Evolutionary conservation across 1,140 invertebrate species (phyloP), one percentile per base, ranked within the genome.

Genomic region (Euglossa dilemma): DNA sequence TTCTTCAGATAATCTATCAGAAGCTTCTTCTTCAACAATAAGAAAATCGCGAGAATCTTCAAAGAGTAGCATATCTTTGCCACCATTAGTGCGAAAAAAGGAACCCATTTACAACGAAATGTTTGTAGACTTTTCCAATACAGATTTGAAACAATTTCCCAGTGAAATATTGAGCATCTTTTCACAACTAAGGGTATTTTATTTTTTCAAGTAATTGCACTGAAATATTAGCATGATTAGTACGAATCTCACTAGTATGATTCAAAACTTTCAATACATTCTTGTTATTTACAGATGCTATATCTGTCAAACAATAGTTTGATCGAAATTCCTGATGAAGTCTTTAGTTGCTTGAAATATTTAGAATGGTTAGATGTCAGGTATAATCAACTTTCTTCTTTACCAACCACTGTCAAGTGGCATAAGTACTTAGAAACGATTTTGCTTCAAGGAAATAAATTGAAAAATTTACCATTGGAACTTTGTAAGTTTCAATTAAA

Each of bases 331-430:
- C 95, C 95, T 0, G 92, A 94, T 16, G 93, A 95, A 81, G 91
- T 96, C 56, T 96, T 96, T 87, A 85, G 83, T 23, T 87, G 83
- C 36, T 90, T 96, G 43, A 94, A 91, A 63, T 87, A 91, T 86
- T 91, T 96, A 2, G 94, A 94, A 89, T 96, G 95, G 95, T 85
- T 96, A 0, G 96, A 96, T 89, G 87, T 95, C 20, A 93, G 95
- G 86, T 94, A 95, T 85, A 96, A 96, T 89, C 73, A 93, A 74
- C 85, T 96, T n/a, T 91, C 80, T 6, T 91, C 85, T 50, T 90
- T 96, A 71, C 95, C 96, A 36, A 85, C 83, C 84, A 92, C 92
- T 6, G 93, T 96, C 18, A 94, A 94, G 85, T 90, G 94, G 72
- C 96, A 96, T 84, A 83, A 63, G 57, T 93, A 71, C 80, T 90